These are phyloP conservation scores for Zoroaster sp. DNA, from an alignment of 53 echinoderm and acorn worm genomes.

Conservation along the genomic window DNA sequence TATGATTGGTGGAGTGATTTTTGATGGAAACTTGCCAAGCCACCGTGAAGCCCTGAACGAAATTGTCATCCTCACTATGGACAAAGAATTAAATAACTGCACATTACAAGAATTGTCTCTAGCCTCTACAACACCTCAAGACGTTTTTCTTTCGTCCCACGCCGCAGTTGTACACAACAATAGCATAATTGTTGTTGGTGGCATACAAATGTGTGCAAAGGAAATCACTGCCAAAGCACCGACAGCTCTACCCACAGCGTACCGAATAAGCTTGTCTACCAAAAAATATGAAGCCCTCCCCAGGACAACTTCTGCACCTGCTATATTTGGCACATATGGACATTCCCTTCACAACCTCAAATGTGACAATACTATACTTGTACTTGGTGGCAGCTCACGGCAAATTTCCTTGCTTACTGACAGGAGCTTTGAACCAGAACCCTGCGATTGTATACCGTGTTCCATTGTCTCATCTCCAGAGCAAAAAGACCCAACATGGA, in stretches of 20 bases:
- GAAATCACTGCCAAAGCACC: background rate
- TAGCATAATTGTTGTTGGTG: conserved; percentile 15
- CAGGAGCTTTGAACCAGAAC: conserved; percentile 6
- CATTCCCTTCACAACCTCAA: background rate
- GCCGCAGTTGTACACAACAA: background rate
- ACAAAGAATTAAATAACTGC: conserved; percentile 2
- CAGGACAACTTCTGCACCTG: conserved; percentile 3
- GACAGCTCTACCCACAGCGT: conserved; percentile 2
- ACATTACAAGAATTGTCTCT: conserved; percentile 22
- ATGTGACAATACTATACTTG: background rate
- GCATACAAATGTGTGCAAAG: background rate
- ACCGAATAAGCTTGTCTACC: background rate
- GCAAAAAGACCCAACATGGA: background rate
- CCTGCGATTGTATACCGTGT: background rate
- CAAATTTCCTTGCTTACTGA: conserved; percentile 10
- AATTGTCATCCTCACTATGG: conserved; percentile 15
- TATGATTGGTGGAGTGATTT: conserved; percentile 4
- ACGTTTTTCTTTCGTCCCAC: conserved; percentile 19
- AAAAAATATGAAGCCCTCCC: background rate
- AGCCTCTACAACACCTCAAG: background rate
- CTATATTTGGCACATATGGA: background rate
- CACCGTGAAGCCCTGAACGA: conserved; percentile 6
- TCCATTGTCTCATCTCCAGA: background rate
- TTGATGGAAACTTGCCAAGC: conserved; percentile 14
- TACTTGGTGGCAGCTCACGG: background rate